Base-by-base conservation (phyloP, 2,888 invertebrate genomes). In the Hypercompe scribonia region DNA sequence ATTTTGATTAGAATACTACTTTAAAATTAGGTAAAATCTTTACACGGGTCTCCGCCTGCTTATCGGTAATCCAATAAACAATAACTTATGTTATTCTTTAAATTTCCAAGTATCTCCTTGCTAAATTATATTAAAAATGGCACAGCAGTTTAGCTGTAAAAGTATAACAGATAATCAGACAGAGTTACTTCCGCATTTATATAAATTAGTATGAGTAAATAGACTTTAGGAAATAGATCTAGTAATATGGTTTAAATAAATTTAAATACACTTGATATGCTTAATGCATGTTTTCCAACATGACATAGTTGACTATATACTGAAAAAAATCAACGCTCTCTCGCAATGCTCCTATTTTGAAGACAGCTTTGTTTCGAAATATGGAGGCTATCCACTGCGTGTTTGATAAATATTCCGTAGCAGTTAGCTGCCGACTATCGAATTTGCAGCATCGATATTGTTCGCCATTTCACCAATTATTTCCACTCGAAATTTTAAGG, bases 381-480 rank as follows among this genome's bases (percentile, higher is more conserved):
- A 28, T 31, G 64, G 65, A 21, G 54, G 24, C 46, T n/a, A 31
- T 67, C 33, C 33, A 36, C 24, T 39, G 31, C 28, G 34, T 71
- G 42, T 71, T 66, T 73, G 65, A 31, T 75, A 78, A 79, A 82
- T 77, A 82, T 77, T 78, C 69, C 33, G 11, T 71, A 71, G 11
- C n/a, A 74, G 65, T 76, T 63, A 74, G 73, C 68, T 31, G 74
- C 69, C 65, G 67, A 65, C 42, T 73, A 74, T 82, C 72, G 75
- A 79, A 73, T 79, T 69, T 73, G 70, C 76, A 79, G 54, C 79
- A 77, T 74, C 73, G 70, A 74, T 75, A 75, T 69, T 54, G 77
- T 28, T 71, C 75, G 73, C 75, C 70, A 73, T 71, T 77, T 80
- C 73, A 36, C 71, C 73, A 78, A 82, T 82, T n/a, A 79, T 70